phyloP scores from a whole-genome alignment of 2,797 vertebrate genomes.

The Helicolenus hilgendorfi region DNA sequence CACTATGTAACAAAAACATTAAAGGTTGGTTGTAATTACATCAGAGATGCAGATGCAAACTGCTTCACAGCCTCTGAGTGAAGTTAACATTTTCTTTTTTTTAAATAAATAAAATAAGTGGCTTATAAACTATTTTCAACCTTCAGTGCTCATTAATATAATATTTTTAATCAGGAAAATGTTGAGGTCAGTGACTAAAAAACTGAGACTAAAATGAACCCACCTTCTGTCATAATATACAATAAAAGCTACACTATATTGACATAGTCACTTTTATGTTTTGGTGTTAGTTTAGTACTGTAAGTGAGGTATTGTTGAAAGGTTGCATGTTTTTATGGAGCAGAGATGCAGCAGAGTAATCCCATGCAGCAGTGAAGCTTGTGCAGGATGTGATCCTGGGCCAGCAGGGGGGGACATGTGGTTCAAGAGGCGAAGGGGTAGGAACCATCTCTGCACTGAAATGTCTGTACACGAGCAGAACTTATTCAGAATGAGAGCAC shows the following conservation, averaged over 20 bases:
- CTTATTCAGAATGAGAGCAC: neutral
- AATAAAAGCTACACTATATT: neutral
- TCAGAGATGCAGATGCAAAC: neutral
- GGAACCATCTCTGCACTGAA: neutral
- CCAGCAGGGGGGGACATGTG: slow-evolving; percentile 82
- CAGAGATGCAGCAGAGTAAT: neutral
- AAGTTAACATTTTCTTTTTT: neutral
- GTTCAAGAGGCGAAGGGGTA: slow-evolving; percentile 44
- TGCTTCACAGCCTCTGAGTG: neutral
- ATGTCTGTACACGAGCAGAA: neutral
- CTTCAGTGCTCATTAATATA: neutral
- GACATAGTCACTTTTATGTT: neutral
- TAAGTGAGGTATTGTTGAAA: neutral
- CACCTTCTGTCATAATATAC: neutral
- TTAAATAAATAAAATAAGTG: neutral
- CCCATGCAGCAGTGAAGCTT: neutral
- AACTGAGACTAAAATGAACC: neutral
- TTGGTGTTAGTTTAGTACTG: neutral
- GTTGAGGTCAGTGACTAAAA: neutral
- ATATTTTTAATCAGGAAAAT: neutral
- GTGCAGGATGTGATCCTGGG: slow-evolving; percentile 54
- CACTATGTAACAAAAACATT: neutral
- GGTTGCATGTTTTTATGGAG: neutral
- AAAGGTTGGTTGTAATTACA: neutral
- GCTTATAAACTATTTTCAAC: neutral